Percentiles rank a stretch among this genome's conserved stretches.
phyloP scores from a whole-genome alignment of 2,797 vertebrate species.

The Cynopterus sphinx region DNA sequence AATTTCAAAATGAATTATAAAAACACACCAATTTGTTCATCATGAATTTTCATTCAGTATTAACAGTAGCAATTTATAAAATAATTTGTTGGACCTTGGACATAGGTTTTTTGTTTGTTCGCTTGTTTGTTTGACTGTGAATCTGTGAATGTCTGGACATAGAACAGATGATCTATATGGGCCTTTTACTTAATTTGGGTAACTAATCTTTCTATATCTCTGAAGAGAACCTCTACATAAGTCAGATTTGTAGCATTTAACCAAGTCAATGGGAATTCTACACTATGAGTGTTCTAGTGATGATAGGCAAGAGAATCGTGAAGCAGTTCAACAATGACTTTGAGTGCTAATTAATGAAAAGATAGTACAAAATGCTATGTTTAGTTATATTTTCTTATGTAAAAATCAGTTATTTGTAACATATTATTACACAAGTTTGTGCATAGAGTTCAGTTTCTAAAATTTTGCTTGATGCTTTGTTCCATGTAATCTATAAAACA shows the following conservation, averaged over 20 bases:
- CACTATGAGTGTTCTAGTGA: neutral
- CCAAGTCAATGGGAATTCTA: neutral
- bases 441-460: slow-evolving; percentile 45
- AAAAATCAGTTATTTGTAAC: slow-evolving; percentile 75
- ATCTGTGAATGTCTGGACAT: neutral
- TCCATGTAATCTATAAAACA: neutral
- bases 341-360: slow-evolving; percentile 24
- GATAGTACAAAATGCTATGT: slow-evolving; percentile 44
- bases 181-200: neutral
- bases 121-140: neutral
- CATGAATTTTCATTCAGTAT: neutral
- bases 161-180: neutral
- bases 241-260: neutral
- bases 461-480: slow-evolving; percentile 54
- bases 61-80: neutral
- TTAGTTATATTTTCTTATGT: slow-evolving; percentile 70
- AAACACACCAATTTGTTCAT: neutral
- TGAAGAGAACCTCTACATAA: neutral
- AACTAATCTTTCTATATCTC: neutral
- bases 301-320: neutral
- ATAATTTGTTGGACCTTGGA: neutral
- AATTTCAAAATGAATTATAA: slow-evolving; percentile 28
- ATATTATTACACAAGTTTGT: slow-evolving; percentile 67
- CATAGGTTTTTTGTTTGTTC: neutral
- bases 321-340: slow-evolving; percentile 30